These are phyloP conservation scores for Terrapene triunguis DNA, from an alignment of 2,113 vertebrate genomes.

Conservation along the genomic window DNA sequence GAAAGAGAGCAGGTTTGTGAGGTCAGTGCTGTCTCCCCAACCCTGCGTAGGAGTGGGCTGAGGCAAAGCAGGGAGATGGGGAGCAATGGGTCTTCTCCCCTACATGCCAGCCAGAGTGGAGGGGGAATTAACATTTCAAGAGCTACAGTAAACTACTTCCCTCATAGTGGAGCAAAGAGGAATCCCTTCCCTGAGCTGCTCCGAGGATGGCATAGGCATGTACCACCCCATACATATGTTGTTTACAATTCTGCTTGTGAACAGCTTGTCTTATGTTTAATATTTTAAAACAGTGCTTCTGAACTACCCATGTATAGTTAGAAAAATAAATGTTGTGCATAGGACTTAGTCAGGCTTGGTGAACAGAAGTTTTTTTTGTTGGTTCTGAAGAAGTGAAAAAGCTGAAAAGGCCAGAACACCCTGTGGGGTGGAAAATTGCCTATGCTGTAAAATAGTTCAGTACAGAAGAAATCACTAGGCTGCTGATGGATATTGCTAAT, in stretches of 20 bases:
- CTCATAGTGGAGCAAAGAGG: accelerated
- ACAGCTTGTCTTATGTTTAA: slow-evolving; percentile 8
- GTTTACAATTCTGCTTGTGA: neutral
- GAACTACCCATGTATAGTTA: neutral
- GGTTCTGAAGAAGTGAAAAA: slow-evolving; percentile 51
- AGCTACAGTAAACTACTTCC: neutral
- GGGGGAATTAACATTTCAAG: neutral
- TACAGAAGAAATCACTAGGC: slow-evolving; percentile 43
- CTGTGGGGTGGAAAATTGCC: slow-evolving; percentile 49
- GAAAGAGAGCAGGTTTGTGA: neutral
- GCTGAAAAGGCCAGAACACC: slow-evolving; percentile 41
- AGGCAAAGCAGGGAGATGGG: neutral
- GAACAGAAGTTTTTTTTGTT: slow-evolving; percentile 24
- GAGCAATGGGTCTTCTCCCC: neutral
- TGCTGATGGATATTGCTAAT: slow-evolving; percentile 55
- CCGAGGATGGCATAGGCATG: neutral
- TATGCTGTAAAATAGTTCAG: slow-evolving; percentile 25
- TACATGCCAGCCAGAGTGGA: neutral
- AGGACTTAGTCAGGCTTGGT: neutral
- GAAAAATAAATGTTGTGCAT: slow-evolving; percentile 21
- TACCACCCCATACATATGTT: accelerated
- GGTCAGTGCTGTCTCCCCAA: neutral
- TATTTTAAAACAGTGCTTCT: slow-evolving; percentile 31
- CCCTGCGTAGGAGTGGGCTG: neutral
- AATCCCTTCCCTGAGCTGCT: neutral